Base-by-base conservation (phyloP, 1,140 invertebrate species). In the Chionoecetes opilio region DNA sequence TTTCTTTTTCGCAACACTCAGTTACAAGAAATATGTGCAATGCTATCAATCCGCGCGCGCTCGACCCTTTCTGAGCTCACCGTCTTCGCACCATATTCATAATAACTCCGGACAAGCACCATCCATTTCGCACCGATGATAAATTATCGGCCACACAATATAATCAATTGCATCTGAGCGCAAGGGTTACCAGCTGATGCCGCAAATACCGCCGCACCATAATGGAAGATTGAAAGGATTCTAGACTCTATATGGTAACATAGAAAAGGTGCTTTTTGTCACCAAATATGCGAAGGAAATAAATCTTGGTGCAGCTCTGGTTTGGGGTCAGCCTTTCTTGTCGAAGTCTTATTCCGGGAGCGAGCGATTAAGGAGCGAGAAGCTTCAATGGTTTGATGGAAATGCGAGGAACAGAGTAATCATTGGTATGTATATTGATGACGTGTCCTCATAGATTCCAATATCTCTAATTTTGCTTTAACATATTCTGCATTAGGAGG, bases 141-240 rank as follows among this genome's bases (percentile, higher is more conserved):
- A 95, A 95, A 95, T 95, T 95, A 90, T 91, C 94, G 38, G 75
- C 94, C 94, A 95, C 82, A 95, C 94, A 95, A 95, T 95, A 95
- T 95, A 95, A 95, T 95, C 94, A 95, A 95, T 95, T 92, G 94
- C 94, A 95, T 95, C 94, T 90, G 41, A 95, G 94, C 91, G 94
- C 94, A 92, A 91, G 94, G 94, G 94, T 95, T 95, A 95, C 75
- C 89, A 86, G 82, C 35, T 41, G 82, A 53, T 29, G 46, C 82
- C 94, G 82, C 37, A 38, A 91, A 91, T 53, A 92, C 87, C 84
- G 94, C 92, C 82, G 87, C 46, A 92, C 46, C 82, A 95, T 90
- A 91, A 87, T 82, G 37, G 89, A 37, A 34, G 37, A 53, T 29
- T 46, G 90, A 87, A 86, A 82, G 85, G 82, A 92, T 92, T 95